Conservation (phyloP, 2,888 invertebrate genomes). For the Noctua comes region DNA sequence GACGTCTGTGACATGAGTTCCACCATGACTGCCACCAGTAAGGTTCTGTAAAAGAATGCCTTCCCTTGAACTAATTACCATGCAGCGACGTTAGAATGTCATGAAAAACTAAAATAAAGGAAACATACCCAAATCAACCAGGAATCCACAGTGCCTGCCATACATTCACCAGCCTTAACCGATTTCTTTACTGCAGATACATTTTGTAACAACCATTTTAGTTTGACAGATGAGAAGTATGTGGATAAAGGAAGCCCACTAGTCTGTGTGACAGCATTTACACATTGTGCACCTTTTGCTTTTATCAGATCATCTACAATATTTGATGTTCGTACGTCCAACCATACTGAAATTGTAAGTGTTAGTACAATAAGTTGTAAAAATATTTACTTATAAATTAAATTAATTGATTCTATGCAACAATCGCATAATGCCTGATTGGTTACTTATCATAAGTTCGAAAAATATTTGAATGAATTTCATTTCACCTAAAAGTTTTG, state of each 20-base stretch:
- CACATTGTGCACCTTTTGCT: constrained; percentile 82
- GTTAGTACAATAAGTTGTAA: not conserved
- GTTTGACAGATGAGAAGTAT: constrained; percentile 98
- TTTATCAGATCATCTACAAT: constrained; percentile 94
- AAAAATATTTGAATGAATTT: no score
- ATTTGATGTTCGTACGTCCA: constrained; percentile 96
- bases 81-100: no score
- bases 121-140: constrained; percentile 97
- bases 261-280: constrained; percentile 82
- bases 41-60: constrained; percentile 85
- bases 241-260: constrained; percentile 99
- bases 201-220: constrained; percentile 98
- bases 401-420: not conserved
- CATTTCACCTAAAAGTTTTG: no score
- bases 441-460: no score
- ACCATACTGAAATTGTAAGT: constrained; percentile 93
- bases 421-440: not conserved
- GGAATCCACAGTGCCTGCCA: constrained; percentile 97
- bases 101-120: not conserved
- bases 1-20: constrained; percentile 97
- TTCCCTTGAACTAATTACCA: not conserved
- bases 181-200: constrained; percentile 93
- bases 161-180: constrained; percentile 92
- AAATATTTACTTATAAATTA: not conserved
- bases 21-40: constrained; percentile 90